phyloP scores from a whole-genome alignment of 2,113 vertebrate genomes.

The Deroptyus accipitrinus region DNA sequence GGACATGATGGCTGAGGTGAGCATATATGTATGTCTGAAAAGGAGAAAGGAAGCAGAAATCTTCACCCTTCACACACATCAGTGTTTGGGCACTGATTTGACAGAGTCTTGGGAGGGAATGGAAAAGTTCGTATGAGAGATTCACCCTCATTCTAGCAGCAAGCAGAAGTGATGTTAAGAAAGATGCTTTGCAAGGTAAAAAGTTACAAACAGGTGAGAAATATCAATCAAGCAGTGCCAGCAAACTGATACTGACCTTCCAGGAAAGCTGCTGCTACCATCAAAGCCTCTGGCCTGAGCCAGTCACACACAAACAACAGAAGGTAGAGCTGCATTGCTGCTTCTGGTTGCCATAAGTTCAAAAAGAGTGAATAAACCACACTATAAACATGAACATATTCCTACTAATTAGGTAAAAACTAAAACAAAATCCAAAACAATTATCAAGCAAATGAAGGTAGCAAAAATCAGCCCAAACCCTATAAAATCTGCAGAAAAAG shows the following conservation, averaged over 20 bases:
- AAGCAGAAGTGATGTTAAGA: neutral
- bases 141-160: neutral
- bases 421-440: conserved; percentile 54
- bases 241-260: conserved; percentile 20
- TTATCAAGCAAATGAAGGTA: conserved; percentile 71
- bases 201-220: neutral
- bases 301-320: conserved; percentile 22
- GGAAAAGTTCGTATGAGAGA: neutral
- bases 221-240: neutral
- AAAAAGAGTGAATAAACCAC: conserved; percentile 43
- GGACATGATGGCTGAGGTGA: neutral
- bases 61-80: neutral
- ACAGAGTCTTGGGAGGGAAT: neutral
- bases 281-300: neutral
- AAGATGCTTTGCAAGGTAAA: neutral
- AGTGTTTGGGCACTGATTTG: neutral
- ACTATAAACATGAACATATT: conserved; percentile 57
- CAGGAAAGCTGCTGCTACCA: neutral
- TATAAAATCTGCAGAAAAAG: conserved; percentile 62
- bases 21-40: fast-evolving
- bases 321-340: conserved; percentile 29
- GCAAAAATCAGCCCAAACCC: conserved; percentile 59
- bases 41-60: neutral
- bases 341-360: conserved; percentile 46
- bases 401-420: conserved; percentile 69